Evolutionary conservation across 2,888 invertebrate genomes (phyloP), one percentile per base, ranked within the genome.

Genomic region (Chloroclysta siterata): DNA sequence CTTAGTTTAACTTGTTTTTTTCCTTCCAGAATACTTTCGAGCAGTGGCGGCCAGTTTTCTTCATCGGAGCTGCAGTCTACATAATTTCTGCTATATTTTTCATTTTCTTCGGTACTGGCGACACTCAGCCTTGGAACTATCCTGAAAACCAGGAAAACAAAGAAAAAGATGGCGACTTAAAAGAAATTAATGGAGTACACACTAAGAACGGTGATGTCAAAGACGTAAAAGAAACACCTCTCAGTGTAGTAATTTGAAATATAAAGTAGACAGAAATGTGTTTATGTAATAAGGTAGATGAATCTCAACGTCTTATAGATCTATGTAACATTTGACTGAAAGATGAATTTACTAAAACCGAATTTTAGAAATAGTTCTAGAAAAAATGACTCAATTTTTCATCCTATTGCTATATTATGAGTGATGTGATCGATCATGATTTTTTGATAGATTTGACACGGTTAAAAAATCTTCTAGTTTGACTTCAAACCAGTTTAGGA

Each of bases 11-110:
- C n/a, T 42, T 46, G 33, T 11, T 50, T 53, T 58, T 60, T 63
- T 50, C 58, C 53, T 57, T 62, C 60, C 84, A 97, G 96, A 96
- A 96, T 74, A 95, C 95, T 47, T 93, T 96, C 66, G 93, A 94
- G 51, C 94, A 96, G 77, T 97, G 97, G 97, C 94, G 95, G 57
- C 93, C 94, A 53, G 94, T 96, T 63, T 97, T 97, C 81, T 94
- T 95, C 82, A 94, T 96, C 52, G 96, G 96, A 4, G 95, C 96
- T 0, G 91, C 93, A 7, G 95, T 95, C 7, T 97, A 97, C 73
- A 94, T 95, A 13, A 89, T 95, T 8, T 94, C 96, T 0, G 96
- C 96, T 0, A 60, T 96, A 42, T 85, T 96, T 57, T 97, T 96
- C 82, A 94, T 95, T 80, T 65, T 95, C 28, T 95, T 96, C 61